phyloP scores from a whole-genome alignment of 2,888 invertebrate species.

The Volucella inflata region DNA sequence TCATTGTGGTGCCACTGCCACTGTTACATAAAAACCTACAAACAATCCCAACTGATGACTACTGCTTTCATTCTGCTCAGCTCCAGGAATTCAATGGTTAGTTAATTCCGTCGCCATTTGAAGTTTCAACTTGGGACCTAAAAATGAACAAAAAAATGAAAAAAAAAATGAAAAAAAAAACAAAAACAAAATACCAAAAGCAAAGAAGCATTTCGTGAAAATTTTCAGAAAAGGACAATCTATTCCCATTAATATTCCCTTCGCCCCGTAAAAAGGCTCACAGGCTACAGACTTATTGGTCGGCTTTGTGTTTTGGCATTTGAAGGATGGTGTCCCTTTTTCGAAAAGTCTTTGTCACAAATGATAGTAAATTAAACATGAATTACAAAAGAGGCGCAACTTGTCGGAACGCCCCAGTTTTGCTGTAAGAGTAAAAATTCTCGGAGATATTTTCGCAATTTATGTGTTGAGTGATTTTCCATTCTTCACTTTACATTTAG shows the following conservation, averaged over 20 bases:
- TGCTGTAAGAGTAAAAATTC: too few relatives aligned
- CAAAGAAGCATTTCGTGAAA: slow-evolving; percentile 26
- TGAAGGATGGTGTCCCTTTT: slow-evolving; percentile 59
- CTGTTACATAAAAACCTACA: slow-evolving; percentile 39
- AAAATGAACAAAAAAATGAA: slow-evolving; percentile 12
- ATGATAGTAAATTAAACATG: slow-evolving; percentile 69
- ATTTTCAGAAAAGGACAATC: slow-evolving; percentile 54
- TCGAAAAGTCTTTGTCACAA: slow-evolving; percentile 49
- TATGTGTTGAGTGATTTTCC: too few relatives aligned
- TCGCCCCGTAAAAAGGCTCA: not conserved
- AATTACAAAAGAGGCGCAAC: slow-evolving; percentile 42
- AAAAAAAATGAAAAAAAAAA: too few relatives aligned
- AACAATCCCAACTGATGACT: slow-evolving; percentile 17
- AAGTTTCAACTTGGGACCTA: slow-evolving; percentile 47
- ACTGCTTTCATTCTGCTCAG: slow-evolving; percentile 6
- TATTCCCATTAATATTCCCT: slow-evolving; percentile 46
- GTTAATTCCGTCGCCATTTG: slow-evolving; percentile 69
- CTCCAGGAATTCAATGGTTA: slow-evolving; percentile 57
- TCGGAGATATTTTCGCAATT: too few relatives aligned
- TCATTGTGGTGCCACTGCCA: slow-evolving; percentile 63
- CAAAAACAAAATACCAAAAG: slow-evolving; percentile 11
- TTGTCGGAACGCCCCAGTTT: not conserved
- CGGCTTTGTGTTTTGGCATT: slow-evolving; percentile 55
- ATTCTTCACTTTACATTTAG: too few relatives aligned
- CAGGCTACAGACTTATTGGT: slow-evolving; percentile 47